Percentiles rank a stretch among this genome's conserved stretches.
Evolutionary conservation across 2,888 invertebrate species (phyloP).

Genomic region (Tipula helvola): DNA sequence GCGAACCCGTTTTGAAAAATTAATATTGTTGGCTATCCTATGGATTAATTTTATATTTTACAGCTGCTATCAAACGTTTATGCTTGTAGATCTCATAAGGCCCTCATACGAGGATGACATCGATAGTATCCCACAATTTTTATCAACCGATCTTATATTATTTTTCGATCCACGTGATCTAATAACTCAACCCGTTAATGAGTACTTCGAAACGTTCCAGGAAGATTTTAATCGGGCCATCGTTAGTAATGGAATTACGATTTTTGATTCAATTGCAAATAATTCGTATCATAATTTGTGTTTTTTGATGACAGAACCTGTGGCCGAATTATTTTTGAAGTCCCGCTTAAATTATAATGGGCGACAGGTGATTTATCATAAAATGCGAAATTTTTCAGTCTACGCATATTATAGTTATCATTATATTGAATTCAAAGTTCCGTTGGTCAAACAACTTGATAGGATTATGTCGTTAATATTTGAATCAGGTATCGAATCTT

Average conservation of each 20-base stretch:
- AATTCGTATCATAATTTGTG: background rate
- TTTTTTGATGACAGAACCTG: background rate
- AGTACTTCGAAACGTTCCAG: background rate
- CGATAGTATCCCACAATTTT: background rate
- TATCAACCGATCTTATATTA: background rate
- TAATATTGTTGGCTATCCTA: background rate
- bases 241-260: background rate
- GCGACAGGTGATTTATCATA: background rate
- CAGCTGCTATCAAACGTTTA: background rate
- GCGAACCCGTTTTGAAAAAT: background rate
- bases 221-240: too few species aligned
- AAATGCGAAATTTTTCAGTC: background rate
- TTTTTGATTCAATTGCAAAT: background rate
- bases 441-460: background rate
- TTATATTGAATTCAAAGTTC: background rate
- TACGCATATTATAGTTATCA: background rate
- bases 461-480: too few species aligned
- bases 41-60: background rate
- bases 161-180: background rate
- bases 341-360: background rate
- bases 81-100: background rate
- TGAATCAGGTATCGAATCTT: background rate
- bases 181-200: background rate
- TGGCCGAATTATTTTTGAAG: background rate
- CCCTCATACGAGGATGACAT: background rate